phyloP scores from a whole-genome alignment of 2,797 vertebrate genomes.

The Coregonus ussuriensis region DNA sequence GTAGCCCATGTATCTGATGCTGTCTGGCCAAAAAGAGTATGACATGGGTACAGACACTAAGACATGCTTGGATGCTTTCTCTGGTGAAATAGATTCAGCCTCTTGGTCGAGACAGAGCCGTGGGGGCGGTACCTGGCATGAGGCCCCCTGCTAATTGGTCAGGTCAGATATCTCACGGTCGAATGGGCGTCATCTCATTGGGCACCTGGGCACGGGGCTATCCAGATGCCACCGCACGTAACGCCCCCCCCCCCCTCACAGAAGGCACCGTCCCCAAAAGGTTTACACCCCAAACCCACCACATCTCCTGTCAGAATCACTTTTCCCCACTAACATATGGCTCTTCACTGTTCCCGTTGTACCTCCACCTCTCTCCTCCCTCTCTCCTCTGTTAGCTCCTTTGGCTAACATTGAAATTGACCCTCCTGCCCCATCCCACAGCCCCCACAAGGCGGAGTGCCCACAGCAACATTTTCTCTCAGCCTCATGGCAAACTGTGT shows the following conservation, averaged over 20 bases:
- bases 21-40: too few species aligned
- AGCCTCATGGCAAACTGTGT: too few species aligned
- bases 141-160: slow-evolving; percentile 82
- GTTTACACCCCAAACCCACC: slow-evolving; percentile 59
- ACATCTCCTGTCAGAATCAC: slow-evolving; percentile 49
- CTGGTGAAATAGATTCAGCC: too few species aligned
- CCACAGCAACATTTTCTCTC: too few species aligned
- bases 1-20: too few species aligned
- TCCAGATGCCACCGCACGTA: slow-evolving; percentile 77
- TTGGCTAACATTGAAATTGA: not conserved
- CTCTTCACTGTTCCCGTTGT: slow-evolving; percentile 37
- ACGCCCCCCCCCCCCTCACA: slow-evolving; percentile 52
- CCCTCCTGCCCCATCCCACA: not conserved
- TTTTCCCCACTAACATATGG: slow-evolving; percentile 75
- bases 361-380: slow-evolving; percentile 26
- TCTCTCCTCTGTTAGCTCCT: not conserved
- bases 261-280: slow-evolving; percentile 53
- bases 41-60: too few species aligned
- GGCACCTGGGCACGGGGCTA: slow-evolving; percentile 63
- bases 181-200: slow-evolving; percentile 68
- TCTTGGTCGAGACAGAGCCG: slow-evolving; percentile 33
- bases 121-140: slow-evolving; percentile 66
- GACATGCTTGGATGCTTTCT: too few species aligned
- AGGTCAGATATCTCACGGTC: slow-evolving; percentile 80
- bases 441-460: slow-evolving; percentile 7